Evolutionary conservation across 2,113 vertebrate genomes (phyloP).

Genomic region (Ptilonorhynchus violaceus): DNA sequence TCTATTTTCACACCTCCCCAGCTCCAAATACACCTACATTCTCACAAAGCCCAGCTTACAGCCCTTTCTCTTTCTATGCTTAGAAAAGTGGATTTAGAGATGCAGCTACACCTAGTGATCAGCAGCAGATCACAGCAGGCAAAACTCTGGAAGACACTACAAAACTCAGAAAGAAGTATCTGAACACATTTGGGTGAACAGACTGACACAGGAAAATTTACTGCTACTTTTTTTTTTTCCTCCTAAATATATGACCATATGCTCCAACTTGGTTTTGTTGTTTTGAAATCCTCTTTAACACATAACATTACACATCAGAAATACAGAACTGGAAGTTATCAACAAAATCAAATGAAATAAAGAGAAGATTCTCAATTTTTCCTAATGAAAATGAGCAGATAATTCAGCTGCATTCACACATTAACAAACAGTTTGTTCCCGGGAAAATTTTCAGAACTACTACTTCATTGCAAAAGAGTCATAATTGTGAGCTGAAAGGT

Average conservation of each 20-base stretch:
- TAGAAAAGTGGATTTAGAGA: slow-evolving; percentile 61
- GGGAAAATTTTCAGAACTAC: not conserved
- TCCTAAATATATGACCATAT: not conserved
- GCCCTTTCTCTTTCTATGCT: not conserved
- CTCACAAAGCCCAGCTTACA: not conserved
- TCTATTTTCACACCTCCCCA: not conserved
- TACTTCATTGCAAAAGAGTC: not conserved
- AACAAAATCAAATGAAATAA: not conserved
- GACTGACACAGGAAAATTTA: not conserved
- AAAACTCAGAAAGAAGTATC: not conserved
- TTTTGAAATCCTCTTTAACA: not conserved
- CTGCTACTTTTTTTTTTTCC: not conserved
- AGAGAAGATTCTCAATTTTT: not conserved
- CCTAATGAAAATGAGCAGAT: not conserved
- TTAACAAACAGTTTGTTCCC: not conserved
- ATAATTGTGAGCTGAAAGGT: not conserved
- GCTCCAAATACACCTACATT: not conserved
- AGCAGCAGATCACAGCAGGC: slow-evolving; percentile 55
- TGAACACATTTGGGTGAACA: not conserved
- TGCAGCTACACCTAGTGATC: slow-evolving; percentile 79
- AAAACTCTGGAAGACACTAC: not conserved
- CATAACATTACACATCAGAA: not conserved
- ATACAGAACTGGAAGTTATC: not conserved
- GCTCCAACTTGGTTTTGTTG: not conserved
- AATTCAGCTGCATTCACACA: not conserved